Evolutionary conservation across 1,140 invertebrate genomes (phyloP), one percentile per base, ranked within the genome.

Genomic region (Archegozetes longisetosus): DNA sequence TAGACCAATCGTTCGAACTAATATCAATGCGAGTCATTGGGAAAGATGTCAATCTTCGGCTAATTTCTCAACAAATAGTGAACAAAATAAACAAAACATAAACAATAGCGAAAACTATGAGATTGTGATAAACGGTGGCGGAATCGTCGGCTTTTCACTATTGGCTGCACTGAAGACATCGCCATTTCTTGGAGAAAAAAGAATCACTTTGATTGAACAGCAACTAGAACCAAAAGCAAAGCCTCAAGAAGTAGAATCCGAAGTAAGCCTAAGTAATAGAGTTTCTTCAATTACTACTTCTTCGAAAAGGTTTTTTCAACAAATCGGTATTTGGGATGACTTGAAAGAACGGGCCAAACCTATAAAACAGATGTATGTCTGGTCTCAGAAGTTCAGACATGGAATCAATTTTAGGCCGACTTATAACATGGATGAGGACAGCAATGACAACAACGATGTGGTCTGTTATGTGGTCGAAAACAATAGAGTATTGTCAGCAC

Each of bases 111-210:
- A 40, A 6, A 55, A 58, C 28, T 63, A 61, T 55, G 63, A 64
- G 24, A 59, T 64, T 47, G 47, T 64, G 20, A 64, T 64, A 24
- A 64, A 62, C 50, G 63, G 63, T 23, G 63, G 63, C 22, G 63
- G 63, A 20, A 64, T 64, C 25, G 63, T 63, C 20, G 63, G 63
- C 14, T 55, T 64, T 17, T 55, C 60, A 23, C 50, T 63, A 46
- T 25, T 64, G 3, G 29, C 29, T 22, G 25, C 32, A 12, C 29
- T 64, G 2, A 54, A 59, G 32, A 46, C 14, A 23, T 53, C 40
- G 2, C 52, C 56, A 13, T 55, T 27, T 53, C 27, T 64, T 12
- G 6, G 20, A 6, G 25, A 56, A 6, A 20, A 29, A 32, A 13
- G 28, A 25, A 32, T 64, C 26, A n/a, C 63, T n/a, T 26, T 64